Conservation (phyloP, 1,140 invertebrate species). For the Berghia stephanieae region DNA sequence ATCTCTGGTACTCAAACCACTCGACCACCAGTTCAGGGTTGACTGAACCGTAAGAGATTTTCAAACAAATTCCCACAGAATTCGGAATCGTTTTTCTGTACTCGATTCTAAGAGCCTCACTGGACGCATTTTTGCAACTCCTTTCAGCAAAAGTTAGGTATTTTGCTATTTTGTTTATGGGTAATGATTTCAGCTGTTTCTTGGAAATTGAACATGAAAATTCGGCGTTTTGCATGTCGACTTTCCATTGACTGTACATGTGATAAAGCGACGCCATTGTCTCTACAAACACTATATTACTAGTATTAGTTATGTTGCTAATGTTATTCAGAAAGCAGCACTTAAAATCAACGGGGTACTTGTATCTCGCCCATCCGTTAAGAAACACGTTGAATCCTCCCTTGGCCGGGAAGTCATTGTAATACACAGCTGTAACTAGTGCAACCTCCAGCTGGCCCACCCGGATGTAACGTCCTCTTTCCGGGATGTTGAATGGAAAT, state of each 20-base stretch:
- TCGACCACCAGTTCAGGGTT: slow-evolving; percentile 12
- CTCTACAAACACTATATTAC: background rate
- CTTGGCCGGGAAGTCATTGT: slow-evolving; percentile 5
- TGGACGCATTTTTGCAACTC: background rate
- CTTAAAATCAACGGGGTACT: background rate
- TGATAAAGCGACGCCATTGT: slow-evolving; percentile 8
- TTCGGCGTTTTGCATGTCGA: slow-evolving; percentile 24
- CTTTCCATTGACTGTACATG: slow-evolving; percentile 15
- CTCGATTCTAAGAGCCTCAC: background rate
- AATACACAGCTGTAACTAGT: slow-evolving; percentile 1
- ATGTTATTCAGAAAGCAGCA: slow-evolving; percentile 4
- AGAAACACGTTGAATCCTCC: slow-evolving; percentile 26
- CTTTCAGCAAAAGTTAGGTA: slow-evolving; percentile 16
- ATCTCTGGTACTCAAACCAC: slow-evolving; percentile 22
- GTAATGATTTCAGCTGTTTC: background rate
- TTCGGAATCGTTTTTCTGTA: background rate
- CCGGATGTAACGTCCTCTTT: too few relatives aligned
- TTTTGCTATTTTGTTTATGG: too few relatives aligned
- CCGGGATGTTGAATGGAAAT: too few relatives aligned
- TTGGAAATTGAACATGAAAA: slow-evolving; percentile 29
- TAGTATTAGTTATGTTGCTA: background rate
- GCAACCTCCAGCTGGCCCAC: background rate
- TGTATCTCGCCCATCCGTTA: slow-evolving; percentile 22
- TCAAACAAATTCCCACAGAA: slow-evolving; percentile 18
- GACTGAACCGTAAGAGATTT: slow-evolving; percentile 14